These are phyloP conservation scores for Amblyjoppa proteus DNA, from an alignment of 2,888 invertebrate genomes.

Conservation along the genomic window DNA sequence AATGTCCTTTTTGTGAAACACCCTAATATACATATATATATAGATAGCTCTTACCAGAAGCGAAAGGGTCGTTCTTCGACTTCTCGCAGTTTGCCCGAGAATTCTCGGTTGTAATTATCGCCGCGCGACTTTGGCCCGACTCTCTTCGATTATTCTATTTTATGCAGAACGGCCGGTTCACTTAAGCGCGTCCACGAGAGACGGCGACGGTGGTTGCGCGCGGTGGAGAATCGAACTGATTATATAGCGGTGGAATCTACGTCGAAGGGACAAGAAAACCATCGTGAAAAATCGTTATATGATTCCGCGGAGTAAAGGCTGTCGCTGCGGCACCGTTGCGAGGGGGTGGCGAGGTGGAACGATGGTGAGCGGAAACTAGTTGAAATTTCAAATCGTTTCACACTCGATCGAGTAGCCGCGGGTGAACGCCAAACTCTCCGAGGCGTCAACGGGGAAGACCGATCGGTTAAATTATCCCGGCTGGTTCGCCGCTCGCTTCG, in stretches of 20 bases:
- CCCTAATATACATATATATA: neutral
- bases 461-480: slow-evolving; percentile 65
- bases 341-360: neutral
- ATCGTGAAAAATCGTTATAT: slow-evolving; percentile 29
- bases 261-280: slow-evolving; percentile 46
- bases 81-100: slow-evolving; percentile 14
- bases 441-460: slow-evolving; percentile 26
- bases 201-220: neutral
- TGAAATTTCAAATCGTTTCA: slow-evolving; percentile 70
- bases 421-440: neutral
- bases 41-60: neutral
- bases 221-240: slow-evolving; percentile 40
- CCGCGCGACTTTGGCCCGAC: slow-evolving; percentile 17
- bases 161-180: slow-evolving; percentile 6
- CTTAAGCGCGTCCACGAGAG: slow-evolving; percentile 9
- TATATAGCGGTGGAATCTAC: slow-evolving; percentile 31
- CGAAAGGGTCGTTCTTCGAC: slow-evolving; percentile 22
- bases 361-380: slow-evolving; percentile 47
- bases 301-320: neutral
- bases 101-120: slow-evolving; percentile 43
- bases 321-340: neutral
- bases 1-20: too few species aligned
- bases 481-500: slow-evolving; percentile 51
- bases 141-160: slow-evolving; percentile 53
- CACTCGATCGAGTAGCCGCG: slow-evolving; percentile 64